A percentile compares a stretch with the other conserved stretches of the same genome.
These are phyloP conservation scores for Caenorhabditis latens DNA, from an alignment of 1,140 invertebrate genomes.

Conservation along the genomic window DNA sequence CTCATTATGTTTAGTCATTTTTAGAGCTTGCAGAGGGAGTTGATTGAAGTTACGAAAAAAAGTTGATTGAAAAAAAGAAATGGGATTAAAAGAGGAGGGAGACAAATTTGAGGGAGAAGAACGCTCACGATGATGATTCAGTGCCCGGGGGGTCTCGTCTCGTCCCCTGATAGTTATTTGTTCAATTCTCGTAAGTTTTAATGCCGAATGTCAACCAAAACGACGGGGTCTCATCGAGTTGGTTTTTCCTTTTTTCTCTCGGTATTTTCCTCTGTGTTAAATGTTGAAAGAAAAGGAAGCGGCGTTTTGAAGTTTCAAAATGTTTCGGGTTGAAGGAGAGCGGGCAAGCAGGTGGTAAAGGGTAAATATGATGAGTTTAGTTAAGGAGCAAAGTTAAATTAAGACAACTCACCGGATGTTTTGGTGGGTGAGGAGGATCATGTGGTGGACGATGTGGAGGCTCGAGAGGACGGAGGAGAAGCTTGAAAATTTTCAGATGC, in stretches of 20 bases:
- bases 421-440: background rate
- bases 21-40: background rate
- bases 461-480: background rate
- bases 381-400: background rate
- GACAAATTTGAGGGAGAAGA: background rate
- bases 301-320: constrained; percentile 41
- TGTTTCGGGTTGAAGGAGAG: background rate
- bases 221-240: too few species aligned
- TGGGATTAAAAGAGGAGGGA: background rate
- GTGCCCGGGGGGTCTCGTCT: background rate
- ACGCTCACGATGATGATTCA: constrained; percentile 44
- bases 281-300: constrained; percentile 38
- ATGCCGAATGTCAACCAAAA: constrained; percentile 48
- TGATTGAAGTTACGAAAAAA: background rate
- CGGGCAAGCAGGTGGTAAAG: constrained; percentile 28
- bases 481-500: constrained; percentile 4
- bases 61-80: background rate
- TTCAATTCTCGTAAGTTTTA: constrained; percentile 53
- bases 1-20: background rate
- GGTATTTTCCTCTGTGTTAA: background rate
- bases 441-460: background rate
- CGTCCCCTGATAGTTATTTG: constrained; percentile 47
- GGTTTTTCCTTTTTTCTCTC: constrained; percentile 13
- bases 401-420: background rate
- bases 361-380: constrained; percentile 25